These are phyloP conservation scores for Nannospalax galili DNA, from an alignment of 2,113 vertebrate genomes.

Conservation along the genomic window DNA sequence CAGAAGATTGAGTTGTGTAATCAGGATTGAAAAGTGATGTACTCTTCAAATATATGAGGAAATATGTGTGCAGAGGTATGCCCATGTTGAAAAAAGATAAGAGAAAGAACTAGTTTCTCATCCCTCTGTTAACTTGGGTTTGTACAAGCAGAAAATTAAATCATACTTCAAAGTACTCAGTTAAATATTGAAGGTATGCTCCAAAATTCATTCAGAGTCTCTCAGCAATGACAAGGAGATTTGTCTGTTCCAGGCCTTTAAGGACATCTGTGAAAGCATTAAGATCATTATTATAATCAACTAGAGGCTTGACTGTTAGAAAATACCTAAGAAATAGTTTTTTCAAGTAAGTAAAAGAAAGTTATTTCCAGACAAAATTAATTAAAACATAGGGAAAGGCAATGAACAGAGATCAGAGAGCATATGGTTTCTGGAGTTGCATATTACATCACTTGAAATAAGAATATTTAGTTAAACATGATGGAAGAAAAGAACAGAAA, in stretches of 20 bases:
- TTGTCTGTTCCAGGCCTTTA: neutral
- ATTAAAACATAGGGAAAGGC: neutral
- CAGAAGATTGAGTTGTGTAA: neutral
- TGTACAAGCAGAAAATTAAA: too few species aligned
- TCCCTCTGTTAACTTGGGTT: neutral
- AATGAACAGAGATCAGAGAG: neutral
- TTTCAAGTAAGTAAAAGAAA: too few species aligned
- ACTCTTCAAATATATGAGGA: neutral
- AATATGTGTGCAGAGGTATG: neutral
- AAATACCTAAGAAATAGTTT: too few species aligned
- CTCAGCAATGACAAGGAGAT: neutral
- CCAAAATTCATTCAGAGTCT: neutral
- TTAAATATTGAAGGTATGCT: neutral
- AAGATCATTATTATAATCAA: neutral
- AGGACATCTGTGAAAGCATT: neutral
- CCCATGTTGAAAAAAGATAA: neutral
- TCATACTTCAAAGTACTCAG: too few species aligned
- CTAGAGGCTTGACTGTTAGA: neutral
- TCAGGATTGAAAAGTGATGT: neutral
- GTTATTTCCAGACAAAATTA: neutral
- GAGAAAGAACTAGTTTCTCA: neutral
- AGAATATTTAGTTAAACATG: neutral
- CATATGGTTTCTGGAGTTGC: neutral
- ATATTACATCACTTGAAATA: neutral
- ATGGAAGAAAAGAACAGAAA: neutral